phyloP scores from a whole-genome alignment of 2,888 invertebrate genomes.

The Amphipyra tragopoginis region DNA sequence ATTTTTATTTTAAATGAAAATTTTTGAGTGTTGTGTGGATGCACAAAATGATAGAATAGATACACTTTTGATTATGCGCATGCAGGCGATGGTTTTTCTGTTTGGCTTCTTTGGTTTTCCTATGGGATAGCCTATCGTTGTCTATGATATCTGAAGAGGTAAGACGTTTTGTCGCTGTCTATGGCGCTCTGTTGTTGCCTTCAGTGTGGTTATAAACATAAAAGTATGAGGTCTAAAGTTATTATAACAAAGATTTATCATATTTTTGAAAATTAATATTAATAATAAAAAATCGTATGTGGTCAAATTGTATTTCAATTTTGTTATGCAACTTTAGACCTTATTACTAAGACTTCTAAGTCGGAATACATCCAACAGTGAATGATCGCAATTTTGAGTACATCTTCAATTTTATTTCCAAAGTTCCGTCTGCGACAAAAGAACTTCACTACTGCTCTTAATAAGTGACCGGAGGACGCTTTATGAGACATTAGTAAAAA shows the following conservation, averaged over 20 bases:
- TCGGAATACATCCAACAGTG: conserved; percentile 27
- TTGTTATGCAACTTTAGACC: conserved; percentile 44
- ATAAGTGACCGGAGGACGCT: background rate
- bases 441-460: background rate
- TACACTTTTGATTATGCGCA: conserved; percentile 57
- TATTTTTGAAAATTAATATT: background rate
- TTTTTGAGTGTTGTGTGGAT: conserved; percentile 54
- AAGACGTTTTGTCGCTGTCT: conserved; percentile 50
- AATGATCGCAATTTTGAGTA: conserved; percentile 10
- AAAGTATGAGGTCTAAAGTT: conserved; percentile 31
- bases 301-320: background rate
- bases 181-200: conserved; percentile 55
- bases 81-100: conserved; percentile 54
- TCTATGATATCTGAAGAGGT: conserved; percentile 39
- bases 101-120: conserved; percentile 52
- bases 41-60: conserved; percentile 57
- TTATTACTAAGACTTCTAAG: conserved; percentile 43
- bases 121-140: conserved; percentile 36
- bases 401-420: background rate
- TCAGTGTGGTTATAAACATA: conserved; percentile 43
- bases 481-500: background rate
- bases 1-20: conserved; percentile 23
- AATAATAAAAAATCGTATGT: background rate
- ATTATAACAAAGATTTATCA: background rate
- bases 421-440: background rate